phyloP scores from a whole-genome alignment of 1,140 invertebrate species.

The Euwallacea similis region DNA sequence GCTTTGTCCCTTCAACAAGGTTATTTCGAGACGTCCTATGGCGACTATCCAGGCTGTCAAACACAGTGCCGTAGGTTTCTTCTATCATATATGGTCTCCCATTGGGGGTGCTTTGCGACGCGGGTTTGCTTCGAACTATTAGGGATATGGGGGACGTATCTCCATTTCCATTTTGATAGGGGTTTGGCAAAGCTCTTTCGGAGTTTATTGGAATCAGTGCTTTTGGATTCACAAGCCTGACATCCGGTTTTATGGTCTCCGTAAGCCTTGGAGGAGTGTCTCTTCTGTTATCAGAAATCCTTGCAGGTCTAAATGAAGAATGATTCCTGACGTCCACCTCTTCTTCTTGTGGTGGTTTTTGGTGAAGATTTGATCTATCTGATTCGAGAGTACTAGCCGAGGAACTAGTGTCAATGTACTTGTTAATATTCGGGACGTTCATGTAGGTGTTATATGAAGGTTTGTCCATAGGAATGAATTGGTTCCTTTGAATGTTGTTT shows the following conservation, averaged over 20 bases:
- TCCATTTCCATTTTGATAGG: slow-evolving; percentile 41
- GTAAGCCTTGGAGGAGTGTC: slow-evolving; percentile 47
- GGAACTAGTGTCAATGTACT: slow-evolving; percentile 51
- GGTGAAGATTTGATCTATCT: slow-evolving; percentile 41
- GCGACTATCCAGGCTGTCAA: slow-evolving; percentile 41
- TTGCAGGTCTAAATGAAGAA: slow-evolving; percentile 10
- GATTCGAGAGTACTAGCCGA: slow-evolving; percentile 48
- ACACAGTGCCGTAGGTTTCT: slow-evolving; percentile 48
- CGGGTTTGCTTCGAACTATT: slow-evolving; percentile 22
- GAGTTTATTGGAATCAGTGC: slow-evolving; percentile 51
- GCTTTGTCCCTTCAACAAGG: slow-evolving; percentile 46
- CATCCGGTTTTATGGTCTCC: slow-evolving; percentile 44
- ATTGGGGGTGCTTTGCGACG: slow-evolving; percentile 14
- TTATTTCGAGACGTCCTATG: slow-evolving; percentile 13
- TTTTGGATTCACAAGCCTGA: slow-evolving; percentile 50
- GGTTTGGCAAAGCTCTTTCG: slow-evolving; percentile 49
- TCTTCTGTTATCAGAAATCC: slow-evolving; percentile 26
- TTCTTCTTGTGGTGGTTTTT: slow-evolving; percentile 25
- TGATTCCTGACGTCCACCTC: slow-evolving; percentile 4
- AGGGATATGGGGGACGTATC: background rate
- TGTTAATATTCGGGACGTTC: slow-evolving; percentile 41
- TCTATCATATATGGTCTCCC: slow-evolving; percentile 24
- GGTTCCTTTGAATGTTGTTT: slow-evolving; percentile 7
- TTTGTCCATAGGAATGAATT: slow-evolving; percentile 45
- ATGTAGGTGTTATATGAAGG: slow-evolving; percentile 36